phyloP scores from a whole-genome alignment of 2,797 vertebrate genomes.

The Centropyge bicolor region DNA sequence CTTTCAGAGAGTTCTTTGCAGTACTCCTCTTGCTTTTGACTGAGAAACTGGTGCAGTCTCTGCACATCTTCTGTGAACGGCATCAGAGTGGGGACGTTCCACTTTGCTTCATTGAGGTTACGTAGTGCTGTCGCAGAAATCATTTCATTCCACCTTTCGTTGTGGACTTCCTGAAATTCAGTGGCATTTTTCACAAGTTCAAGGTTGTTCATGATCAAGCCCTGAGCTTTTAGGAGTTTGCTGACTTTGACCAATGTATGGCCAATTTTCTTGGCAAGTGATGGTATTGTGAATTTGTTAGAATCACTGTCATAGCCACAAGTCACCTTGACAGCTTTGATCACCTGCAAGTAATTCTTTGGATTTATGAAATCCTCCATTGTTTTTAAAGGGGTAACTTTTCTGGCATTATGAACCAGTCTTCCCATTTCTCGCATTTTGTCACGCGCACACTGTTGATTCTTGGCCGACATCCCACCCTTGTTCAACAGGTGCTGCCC shows the following conservation, averaged over 20 bases:
- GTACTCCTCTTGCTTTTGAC: constrained; percentile 26
- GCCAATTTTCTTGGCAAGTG: constrained; percentile 51
- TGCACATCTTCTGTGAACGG: constrained; percentile 51
- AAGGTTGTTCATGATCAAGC: constrained; percentile 47
- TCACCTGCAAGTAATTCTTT: constrained; percentile 29
- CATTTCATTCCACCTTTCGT: constrained; percentile 51
- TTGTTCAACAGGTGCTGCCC: too few species aligned
- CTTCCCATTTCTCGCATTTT: constrained; percentile 61
- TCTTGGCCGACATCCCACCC: constrained; percentile 30
- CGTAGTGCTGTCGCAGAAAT: constrained; percentile 47
- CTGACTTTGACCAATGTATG: constrained; percentile 46
- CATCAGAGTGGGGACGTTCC: constrained; percentile 47
- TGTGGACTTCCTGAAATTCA: constrained; percentile 43
- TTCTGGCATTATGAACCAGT: constrained; percentile 35
- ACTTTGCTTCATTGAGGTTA: constrained; percentile 56
- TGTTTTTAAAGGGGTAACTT: constrained; percentile 19
- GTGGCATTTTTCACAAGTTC: constrained; percentile 41
- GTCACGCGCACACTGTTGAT: constrained; percentile 27
- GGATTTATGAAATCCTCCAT: constrained; percentile 53
- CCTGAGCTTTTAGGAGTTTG: constrained; percentile 53
- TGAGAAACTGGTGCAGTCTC: constrained; percentile 47
- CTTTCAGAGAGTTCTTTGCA: constrained; percentile 25
- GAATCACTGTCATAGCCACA: constrained; percentile 11
- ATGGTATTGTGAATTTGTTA: constrained; percentile 23
- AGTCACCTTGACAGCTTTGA: constrained; percentile 57